Conservation (phyloP, 2,113 vertebrate genomes). For the Rissa tridactyla region DNA sequence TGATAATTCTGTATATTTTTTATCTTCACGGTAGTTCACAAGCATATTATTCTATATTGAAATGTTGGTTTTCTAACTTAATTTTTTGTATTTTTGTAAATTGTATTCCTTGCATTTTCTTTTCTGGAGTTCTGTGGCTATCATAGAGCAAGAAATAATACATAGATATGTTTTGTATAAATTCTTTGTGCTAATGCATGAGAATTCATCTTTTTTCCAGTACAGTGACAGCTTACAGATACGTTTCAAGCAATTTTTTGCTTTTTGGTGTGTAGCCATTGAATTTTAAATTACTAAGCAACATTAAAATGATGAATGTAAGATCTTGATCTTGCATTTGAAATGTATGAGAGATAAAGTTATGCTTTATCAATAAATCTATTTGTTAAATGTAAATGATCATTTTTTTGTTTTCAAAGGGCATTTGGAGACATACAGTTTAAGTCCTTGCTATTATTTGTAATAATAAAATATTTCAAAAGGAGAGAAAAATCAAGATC, state of each 20-base stretch:
- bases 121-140: neutral
- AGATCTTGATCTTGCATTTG: neutral
- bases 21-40: neutral
- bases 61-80: neutral
- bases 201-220: neutral
- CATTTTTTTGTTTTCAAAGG: neutral
- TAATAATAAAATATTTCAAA: neutral
- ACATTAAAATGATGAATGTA: neutral
- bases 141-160: neutral
- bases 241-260: neutral
- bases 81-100: neutral
- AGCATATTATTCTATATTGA: neutral
- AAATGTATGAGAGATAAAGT: neutral
- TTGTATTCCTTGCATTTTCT: neutral
- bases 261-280: neutral
- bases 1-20: neutral
- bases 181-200: neutral
- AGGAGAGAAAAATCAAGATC: neutral
- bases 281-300: neutral
- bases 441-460: neutral
- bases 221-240: neutral
- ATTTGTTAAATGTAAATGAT: neutral
- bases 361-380: neutral
- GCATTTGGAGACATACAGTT: neutral
- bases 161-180: neutral